Conservation (phyloP, 2,888 invertebrate genomes). For the Mimumesa dahlbomi region DNA sequence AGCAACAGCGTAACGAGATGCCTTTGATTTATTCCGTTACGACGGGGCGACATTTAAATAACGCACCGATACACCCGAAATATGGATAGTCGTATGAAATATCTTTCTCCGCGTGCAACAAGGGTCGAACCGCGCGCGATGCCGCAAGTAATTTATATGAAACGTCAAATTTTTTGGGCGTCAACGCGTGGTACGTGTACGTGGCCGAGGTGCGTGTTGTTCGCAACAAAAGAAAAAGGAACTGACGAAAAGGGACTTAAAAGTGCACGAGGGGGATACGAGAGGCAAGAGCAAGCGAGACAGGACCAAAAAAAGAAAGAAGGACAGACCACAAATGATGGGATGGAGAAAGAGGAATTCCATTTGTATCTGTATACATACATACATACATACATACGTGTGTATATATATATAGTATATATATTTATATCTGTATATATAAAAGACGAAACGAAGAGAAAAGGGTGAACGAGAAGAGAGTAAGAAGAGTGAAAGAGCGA, state of each 20-base stretch:
- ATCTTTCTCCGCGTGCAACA: not conserved
- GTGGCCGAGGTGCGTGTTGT: conserved; percentile 46
- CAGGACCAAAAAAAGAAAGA: conserved; percentile 56
- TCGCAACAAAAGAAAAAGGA: conserved; percentile 44
- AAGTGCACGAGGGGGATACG: conserved; percentile 41
- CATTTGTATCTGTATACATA: conserved; percentile 6
- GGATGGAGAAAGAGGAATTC: conserved; percentile 10
- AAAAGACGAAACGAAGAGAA: conserved; percentile 29
- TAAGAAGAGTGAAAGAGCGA: conserved; percentile 26
- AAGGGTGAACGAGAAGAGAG: conserved; percentile 27
- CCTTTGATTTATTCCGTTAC: too few relatives aligned
- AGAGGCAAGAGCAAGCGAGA: conserved; percentile 32
- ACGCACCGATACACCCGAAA: not conserved
- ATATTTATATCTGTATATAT: not conserved
- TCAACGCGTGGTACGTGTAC: conserved; percentile 53
- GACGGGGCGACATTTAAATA: not conserved
- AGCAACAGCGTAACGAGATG: too few relatives aligned
- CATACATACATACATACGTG: not conserved
- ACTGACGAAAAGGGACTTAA: conserved; percentile 46
- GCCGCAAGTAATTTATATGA: conserved; percentile 56
- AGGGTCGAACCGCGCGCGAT: conserved; percentile 6
- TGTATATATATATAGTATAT: conserved; percentile 7
- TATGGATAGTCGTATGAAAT: not conserved
- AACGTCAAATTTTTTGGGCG: conserved; percentile 66
- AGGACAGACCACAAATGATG: conserved; percentile 16